Evolutionary conservation across 2,113 vertebrate species (phyloP), one percentile per base, ranked within the genome.

Genomic region (Syngnathus scovelli): DNA sequence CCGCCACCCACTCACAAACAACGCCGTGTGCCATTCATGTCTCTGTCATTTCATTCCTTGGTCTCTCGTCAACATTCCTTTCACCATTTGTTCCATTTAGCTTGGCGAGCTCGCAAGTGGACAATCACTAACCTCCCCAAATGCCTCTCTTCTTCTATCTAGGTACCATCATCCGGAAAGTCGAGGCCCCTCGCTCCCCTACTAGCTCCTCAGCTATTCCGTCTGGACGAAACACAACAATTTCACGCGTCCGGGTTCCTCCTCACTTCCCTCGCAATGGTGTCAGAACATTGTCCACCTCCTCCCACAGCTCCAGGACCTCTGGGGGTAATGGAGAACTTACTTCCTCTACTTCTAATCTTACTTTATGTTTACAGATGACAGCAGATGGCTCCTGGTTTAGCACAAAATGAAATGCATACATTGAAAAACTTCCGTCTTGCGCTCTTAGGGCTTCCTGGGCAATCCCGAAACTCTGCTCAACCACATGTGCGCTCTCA

Each of bases 281-380:
- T 74, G 83, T 61, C 67, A 77, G 70, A 76, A 49, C 80, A 66
- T 46, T 82, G 52, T 38, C 83, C 75, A 76, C 81, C 77, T 76
- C 84, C 38, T 77, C 85, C 74, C 78, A 66, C 62, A 83, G 69
- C 69, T 78, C 77, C 69, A 87, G 54, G 83, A 84, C 67, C 70
- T 67, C 77, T 71, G 74, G 77, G 68, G 89, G 89, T 91, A 91
- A 90, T 70, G 67, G 74, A 80, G 60, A 48, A 70, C 61, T 78
- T 16, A 41, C 27, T 76, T 75, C 46, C 52, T 56, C 69, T 68
- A 37, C 7, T 61, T 27, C n/a, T n/a, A n/a, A n/a, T n/a, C n/a
- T n/a, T n/a, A n/a, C 72, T 21, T 67, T 44, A 68, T 49, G 58
- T 67, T 66, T 56, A 39, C 69, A 66, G 68, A 78, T 51, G 55